These are phyloP conservation scores for Hermetia illucens DNA, from an alignment of 1,140 invertebrate species.

Conservation along the genomic window DNA sequence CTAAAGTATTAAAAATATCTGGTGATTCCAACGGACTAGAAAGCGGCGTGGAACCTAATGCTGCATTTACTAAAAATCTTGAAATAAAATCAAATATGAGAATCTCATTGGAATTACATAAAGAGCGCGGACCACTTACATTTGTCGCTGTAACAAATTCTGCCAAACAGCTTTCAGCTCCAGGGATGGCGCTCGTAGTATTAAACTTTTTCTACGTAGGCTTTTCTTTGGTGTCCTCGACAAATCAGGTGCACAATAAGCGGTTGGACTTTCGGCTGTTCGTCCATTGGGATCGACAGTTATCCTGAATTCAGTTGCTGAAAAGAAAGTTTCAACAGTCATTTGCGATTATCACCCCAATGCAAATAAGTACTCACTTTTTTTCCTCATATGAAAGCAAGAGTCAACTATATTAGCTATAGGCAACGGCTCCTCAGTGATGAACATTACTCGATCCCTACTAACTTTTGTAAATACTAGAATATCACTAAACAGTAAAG, in stretches of 20 bases:
- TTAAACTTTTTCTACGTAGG: conserved; percentile 47
- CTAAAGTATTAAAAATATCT: conserved; percentile 30
- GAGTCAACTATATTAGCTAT: conserved; percentile 62
- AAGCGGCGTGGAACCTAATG: conserved; percentile 35
- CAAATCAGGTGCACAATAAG: conserved; percentile 45
- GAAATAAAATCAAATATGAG: conserved; percentile 10
- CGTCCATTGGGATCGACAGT: conserved; percentile 43
- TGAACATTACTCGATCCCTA: conserved; percentile 67
- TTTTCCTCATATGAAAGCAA: conserved; percentile 70
- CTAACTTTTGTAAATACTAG: conserved; percentile 73
- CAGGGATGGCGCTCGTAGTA: conserved; percentile 59
- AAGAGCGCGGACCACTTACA: conserved; percentile 42
- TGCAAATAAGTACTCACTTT: conserved; percentile 37
- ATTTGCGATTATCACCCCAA: not conserved
- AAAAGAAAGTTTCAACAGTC: conserved; percentile 11
- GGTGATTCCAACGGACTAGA: conserved; percentile 47
- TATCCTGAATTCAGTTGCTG: conserved; percentile 57
- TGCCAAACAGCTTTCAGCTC: conserved; percentile 81
- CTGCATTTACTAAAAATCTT: conserved; percentile 47
- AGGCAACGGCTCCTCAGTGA: conserved; percentile 70
- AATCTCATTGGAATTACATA: not conserved
- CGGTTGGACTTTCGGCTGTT: conserved; percentile 43
- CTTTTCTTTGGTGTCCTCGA: conserved; percentile 41
- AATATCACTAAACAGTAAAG: conserved; percentile 65
- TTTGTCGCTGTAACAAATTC: conserved; percentile 71